Evolutionary conservation across 2,797 vertebrate genomes (phyloP).

Genomic region (Dicrostonyx torquatus): DNA sequence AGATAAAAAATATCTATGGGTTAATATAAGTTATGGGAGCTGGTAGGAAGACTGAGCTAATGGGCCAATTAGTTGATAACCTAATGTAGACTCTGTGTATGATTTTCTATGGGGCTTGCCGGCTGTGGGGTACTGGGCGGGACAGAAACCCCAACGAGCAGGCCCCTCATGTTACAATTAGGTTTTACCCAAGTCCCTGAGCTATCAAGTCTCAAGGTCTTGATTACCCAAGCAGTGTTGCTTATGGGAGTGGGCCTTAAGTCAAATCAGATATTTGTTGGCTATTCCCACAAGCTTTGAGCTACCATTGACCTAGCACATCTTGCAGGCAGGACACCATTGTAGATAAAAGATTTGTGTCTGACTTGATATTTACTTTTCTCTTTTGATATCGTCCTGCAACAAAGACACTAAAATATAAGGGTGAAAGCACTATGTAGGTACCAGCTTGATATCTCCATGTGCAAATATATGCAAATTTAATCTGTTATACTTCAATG

Average conservation of each 20-base stretch:
- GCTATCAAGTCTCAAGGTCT: background rate
- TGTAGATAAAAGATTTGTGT: background rate
- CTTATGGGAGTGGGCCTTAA: background rate
- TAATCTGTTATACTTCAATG: background rate
- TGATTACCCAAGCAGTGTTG: background rate
- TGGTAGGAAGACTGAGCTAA: too few species aligned
- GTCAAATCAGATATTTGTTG: background rate
- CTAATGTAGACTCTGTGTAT: too few species aligned
- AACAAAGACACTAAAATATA: background rate
- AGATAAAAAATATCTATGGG: too few species aligned
- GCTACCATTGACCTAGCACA: background rate
- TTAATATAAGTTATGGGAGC: too few species aligned
- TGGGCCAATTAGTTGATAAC: too few species aligned
- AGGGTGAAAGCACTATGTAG: background rate
- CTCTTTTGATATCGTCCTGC: background rate
- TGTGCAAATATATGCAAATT: background rate
- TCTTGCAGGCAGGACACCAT: background rate
- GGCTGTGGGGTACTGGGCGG: too few species aligned
- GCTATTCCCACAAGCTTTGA: background rate
- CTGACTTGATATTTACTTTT: background rate
- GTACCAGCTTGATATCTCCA: background rate
- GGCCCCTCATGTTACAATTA: too few species aligned
- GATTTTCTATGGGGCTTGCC: too few species aligned
- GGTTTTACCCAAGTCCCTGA: background rate
- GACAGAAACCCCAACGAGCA: too few species aligned